Base-by-base conservation (phyloP, 2,113 vertebrate genomes). In the Callionymus lyra region DNA sequence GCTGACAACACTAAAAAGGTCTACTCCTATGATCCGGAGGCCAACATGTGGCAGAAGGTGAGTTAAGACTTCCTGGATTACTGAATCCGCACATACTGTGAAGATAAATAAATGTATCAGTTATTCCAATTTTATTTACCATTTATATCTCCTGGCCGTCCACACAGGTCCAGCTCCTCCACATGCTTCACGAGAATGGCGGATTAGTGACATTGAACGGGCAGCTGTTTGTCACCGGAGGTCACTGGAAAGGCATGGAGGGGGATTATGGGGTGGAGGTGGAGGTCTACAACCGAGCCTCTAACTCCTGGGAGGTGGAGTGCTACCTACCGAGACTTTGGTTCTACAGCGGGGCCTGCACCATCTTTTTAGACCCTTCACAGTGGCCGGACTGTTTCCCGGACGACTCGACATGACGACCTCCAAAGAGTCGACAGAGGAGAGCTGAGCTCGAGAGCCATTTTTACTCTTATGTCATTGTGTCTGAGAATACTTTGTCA, bases 1-100 rank as follows among this genome's bases (percentile, higher is more conserved):
- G 95, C 92, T 4, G 95, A 99, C 76, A 99, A 99, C 78, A 99
- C 91, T 11, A 99, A 98, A 80, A 99, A 99, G 53, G 92, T 94
- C 9, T 84, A 92, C 0, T 55, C 83, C 42, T 99, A 99, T 6
- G 82, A 94, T 65, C 88, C 91, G 0, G 87, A 88, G 16, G 91
- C 80, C 31, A 99, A 98, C 79, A 86, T 99, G 69, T 99, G 95
- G 95, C 93, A 92, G 66, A 99, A 98, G 87, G 95, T 95, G 50
- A 45, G 54, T 40, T 38, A 8, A 8, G 21, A 27, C 21, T 27
- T 27, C 21, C 21, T 27, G 21, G 8, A 27, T 27, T 27, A n/a
- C 21, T 27, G 21, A 5, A 27, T 27, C 21, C 8, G 21, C 21
- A 5, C 21, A 27, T 8, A 27, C 21, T 27, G 21, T 27, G 8